Percentiles rank a stretch among this genome's conserved stretches.
Evolutionary conservation across 2,888 invertebrate genomes (phyloP).

Genomic region (Leptinotarsa haldemani): DNA sequence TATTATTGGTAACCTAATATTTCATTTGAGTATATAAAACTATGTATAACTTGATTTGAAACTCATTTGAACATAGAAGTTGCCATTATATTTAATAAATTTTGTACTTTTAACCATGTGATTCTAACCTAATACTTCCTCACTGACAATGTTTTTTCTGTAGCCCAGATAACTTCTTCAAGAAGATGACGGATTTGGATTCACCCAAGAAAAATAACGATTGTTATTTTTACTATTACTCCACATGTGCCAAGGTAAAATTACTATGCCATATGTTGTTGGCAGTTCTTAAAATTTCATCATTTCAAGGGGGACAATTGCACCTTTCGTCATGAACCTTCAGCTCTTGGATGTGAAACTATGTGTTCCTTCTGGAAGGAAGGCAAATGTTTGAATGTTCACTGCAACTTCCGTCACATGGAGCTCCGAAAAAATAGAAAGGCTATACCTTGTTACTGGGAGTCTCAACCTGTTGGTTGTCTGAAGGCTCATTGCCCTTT

Average conservation of each 20-base stretch:
- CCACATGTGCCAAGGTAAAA: slow-evolving; percentile 85
- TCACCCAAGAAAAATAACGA: slow-evolving; percentile 83
- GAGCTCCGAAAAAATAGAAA: slow-evolving; percentile 85
- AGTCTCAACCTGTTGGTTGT: slow-evolving; percentile 86
- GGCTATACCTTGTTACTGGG: slow-evolving; percentile 89
- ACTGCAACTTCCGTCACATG: slow-evolving; percentile 88
- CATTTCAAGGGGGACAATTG: slow-evolving; percentile 78
- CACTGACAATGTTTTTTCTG: not conserved
- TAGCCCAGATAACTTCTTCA: slow-evolving; percentile 66
- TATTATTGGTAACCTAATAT: slow-evolving; percentile 50
- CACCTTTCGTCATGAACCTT: slow-evolving; percentile 86
- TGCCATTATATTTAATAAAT: not conserved
- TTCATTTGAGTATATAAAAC: slow-evolving; percentile 21
- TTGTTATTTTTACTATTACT: slow-evolving; percentile 91
- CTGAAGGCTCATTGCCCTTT: slow-evolving; percentile 88
- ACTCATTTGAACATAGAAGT: not conserved
- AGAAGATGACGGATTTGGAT: slow-evolving; percentile 71
- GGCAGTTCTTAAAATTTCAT: slow-evolving; percentile 13
- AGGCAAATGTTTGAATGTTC: slow-evolving; percentile 81
- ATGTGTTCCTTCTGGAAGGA: slow-evolving; percentile 86
- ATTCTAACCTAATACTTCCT: slow-evolving; percentile 16
- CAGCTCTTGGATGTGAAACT: slow-evolving; percentile 84
- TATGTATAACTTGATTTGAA: not conserved
- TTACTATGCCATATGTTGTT: slow-evolving; percentile 42
- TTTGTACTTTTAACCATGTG: not conserved